These are phyloP conservation scores for Leontocebus nigricollis DNA, from an alignment of 2,797 vertebrate species.

Conservation along the genomic window DNA sequence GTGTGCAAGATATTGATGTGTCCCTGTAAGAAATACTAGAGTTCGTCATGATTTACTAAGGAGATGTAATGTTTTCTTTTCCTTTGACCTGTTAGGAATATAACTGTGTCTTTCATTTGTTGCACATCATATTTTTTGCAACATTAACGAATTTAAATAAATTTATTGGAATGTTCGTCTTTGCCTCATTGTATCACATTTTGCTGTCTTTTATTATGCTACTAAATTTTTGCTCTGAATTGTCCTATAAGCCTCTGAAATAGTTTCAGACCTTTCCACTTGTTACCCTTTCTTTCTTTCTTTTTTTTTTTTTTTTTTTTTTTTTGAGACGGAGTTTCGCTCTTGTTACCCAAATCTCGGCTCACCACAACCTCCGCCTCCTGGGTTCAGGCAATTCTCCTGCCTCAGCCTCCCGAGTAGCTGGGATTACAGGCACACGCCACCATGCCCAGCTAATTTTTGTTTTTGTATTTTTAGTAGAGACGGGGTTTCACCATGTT, in stretches of 20 bases:
- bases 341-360: too few species aligned
- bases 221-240: not conserved
- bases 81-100: constrained; percentile 54
- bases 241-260: constrained; percentile 27
- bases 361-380: too few species aligned
- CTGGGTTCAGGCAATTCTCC: too few species aligned
- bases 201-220: not conserved
- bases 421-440: too few species aligned
- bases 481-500: too few species aligned
- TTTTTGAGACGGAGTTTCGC: too few species aligned
- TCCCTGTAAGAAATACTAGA: constrained; percentile 39
- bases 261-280: not conserved
- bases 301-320: too few species aligned
- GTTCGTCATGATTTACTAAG: constrained; percentile 20
- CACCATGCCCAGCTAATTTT: too few species aligned
- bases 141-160: constrained; percentile 75
- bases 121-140: constrained; percentile 63
- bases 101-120: constrained; percentile 60
- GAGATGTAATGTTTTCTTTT: constrained; percentile 54
- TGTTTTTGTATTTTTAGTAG: too few species aligned
- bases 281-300: not conserved
- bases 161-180: constrained; percentile 64
- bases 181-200: constrained; percentile 62
- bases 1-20: constrained; percentile 1
- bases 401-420: too few species aligned